phyloP scores from a whole-genome alignment of 2,113 vertebrate genomes.

The Salvelinus namaycush region DNA sequence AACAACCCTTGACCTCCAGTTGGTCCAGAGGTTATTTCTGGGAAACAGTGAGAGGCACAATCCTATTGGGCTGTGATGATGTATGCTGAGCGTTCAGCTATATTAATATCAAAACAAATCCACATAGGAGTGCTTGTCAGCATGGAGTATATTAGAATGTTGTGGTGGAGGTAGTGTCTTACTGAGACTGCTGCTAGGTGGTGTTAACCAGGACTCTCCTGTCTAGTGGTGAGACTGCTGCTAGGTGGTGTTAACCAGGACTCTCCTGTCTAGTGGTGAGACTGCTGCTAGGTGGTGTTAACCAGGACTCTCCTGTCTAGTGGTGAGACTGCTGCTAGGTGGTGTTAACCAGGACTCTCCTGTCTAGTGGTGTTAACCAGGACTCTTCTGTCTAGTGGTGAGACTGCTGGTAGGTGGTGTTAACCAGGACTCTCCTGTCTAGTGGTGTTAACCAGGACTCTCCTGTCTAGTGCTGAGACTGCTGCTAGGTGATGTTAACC shows the following conservation, averaged over 20 bases:
- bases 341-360: too few relatives aligned
- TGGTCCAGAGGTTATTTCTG: neutral
- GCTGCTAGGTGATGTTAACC: neutral
- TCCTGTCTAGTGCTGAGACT: neutral
- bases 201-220: too few relatives aligned
- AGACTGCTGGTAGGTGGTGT: neutral
- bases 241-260: neutral
- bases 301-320: too few relatives aligned
- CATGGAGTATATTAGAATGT: too few relatives aligned
- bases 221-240: neutral
- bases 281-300: neutral
- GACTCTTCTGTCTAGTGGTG: constrained; percentile 22
- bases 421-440: too few relatives aligned
- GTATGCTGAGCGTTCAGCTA: too few relatives aligned
- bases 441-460: neutral
- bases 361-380: constrained; percentile 17
- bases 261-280: neutral
- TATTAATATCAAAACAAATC: too few relatives aligned
- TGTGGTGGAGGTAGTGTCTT: neutral
- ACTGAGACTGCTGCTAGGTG: neutral
- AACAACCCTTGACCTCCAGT: neutral
- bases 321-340: neutral
- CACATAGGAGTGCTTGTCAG: too few relatives aligned
- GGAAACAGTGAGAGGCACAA: too few relatives aligned
- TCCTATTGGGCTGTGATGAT: too few relatives aligned